These are phyloP conservation scores for Corythaeola cristata DNA, from an alignment of 2,113 vertebrate genomes.

Conservation along the genomic window DNA sequence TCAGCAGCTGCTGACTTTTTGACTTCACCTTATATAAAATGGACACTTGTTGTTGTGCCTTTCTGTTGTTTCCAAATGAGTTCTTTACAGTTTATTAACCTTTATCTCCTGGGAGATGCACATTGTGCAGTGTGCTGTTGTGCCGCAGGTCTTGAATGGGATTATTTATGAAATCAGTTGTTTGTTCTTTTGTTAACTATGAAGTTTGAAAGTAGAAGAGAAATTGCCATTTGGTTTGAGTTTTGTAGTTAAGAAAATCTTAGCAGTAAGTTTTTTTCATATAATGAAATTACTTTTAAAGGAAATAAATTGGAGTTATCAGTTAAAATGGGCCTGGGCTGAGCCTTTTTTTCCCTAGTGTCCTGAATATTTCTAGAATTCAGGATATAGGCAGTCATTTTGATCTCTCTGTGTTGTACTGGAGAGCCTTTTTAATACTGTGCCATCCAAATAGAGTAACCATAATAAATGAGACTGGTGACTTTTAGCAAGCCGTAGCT, in stretches of 20 bases:
- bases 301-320: not conserved
- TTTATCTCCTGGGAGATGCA: not conserved
- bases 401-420: not conserved
- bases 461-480: not conserved
- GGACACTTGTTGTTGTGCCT: not conserved
- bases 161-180: not conserved
- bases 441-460: not conserved
- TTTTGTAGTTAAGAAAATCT: not conserved
- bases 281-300: not conserved
- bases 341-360: not conserved
- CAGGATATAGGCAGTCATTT: not conserved
- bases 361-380: not conserved
- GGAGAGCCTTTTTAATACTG: not conserved
- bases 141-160: not conserved
- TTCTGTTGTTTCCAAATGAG: not conserved
- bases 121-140: not conserved
- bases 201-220: not conserved
- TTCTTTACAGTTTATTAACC: not conserved
- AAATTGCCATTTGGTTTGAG: not conserved
- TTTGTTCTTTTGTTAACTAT: not conserved
- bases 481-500: not conserved
- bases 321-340: not conserved
- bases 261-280: not conserved
- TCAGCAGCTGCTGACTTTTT: not conserved
- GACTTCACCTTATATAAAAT: not conserved